Conservation (phyloP, 64 coral and sea anemone genomes). For the Anthopleura sola region DNA sequence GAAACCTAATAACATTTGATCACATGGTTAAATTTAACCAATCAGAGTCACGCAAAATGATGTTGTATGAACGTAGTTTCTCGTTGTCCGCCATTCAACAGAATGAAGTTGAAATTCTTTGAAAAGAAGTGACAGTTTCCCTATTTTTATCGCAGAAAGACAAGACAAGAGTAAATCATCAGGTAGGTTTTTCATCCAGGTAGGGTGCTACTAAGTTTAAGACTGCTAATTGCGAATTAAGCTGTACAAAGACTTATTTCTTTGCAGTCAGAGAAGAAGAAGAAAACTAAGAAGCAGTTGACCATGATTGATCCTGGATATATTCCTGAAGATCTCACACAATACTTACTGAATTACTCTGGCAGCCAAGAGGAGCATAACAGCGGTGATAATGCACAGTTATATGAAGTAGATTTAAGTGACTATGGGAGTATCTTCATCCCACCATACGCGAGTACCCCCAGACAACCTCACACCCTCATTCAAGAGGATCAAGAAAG, state of each 20-base stretch:
- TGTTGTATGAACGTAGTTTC: neutral
- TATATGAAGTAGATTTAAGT: neutral
- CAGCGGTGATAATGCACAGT: neutral
- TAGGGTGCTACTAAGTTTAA: neutral
- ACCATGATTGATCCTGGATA: neutral
- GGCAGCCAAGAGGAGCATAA: neutral
- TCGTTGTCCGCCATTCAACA: neutral
- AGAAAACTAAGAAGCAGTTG: neutral
- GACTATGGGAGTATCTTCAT: neutral
- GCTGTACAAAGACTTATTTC: neutral
- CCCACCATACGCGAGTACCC: neutral
- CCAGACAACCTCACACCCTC: neutral
- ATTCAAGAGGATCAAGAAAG: neutral
- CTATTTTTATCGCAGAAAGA: neutral
- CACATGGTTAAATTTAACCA: neutral
- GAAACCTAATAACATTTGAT: neutral
- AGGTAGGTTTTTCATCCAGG: constrained; percentile 10
- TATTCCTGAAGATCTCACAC: neutral
- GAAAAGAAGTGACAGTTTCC: neutral
- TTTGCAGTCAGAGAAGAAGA: neutral
- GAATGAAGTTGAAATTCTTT: neutral
- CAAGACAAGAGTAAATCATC: neutral
- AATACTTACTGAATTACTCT: neutral
- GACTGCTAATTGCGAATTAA: neutral
- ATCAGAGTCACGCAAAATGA: neutral